Conservation (phyloP, 2,888 invertebrate species). For the Timema podura region DNA sequence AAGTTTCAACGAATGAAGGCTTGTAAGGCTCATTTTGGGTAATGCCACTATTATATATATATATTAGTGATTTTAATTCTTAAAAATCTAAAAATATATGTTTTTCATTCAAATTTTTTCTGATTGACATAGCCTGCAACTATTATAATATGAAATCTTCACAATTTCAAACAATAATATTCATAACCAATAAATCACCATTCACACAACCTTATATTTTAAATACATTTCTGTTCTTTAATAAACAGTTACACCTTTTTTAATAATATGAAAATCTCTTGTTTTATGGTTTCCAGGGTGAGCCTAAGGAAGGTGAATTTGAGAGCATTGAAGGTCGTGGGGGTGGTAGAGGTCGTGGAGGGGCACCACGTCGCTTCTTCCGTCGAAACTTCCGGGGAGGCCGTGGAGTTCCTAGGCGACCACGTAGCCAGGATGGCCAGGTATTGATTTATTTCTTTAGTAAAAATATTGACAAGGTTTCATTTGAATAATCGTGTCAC, state of each 20-base stretch:
- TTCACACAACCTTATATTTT: not conserved
- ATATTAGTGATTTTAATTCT: too few species aligned
- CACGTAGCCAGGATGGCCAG: slow-evolving; percentile 52
- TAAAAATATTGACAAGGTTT: too few species aligned
- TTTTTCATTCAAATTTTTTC: too few species aligned
- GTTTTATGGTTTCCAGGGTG: slow-evolving; percentile 17
- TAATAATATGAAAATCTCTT: not conserved
- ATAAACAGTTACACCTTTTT: not conserved
- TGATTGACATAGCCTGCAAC: too few species aligned
- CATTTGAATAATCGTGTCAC: too few species aligned
- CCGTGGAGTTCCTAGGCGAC: slow-evolving; percentile 49
- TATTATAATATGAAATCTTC: too few species aligned
- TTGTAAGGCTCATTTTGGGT: too few species aligned
- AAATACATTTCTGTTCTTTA: not conserved
- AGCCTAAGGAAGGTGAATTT: slow-evolving; percentile 36
- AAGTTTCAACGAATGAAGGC: too few species aligned
- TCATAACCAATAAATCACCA: not conserved
- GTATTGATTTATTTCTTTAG: slow-evolving; percentile 25
- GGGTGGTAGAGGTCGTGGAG: slow-evolving; percentile 40
- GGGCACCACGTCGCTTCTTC: slow-evolving; percentile 51
- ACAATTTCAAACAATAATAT: not conserved
- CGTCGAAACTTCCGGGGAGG: slow-evolving; percentile 66
- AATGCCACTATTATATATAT: too few species aligned
- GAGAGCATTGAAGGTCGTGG: slow-evolving; percentile 38
- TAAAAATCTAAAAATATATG: too few species aligned